These are phyloP conservation scores for Conchocele bisecta DNA, from an alignment of 2,888 invertebrate species.

Conservation along the genomic window DNA sequence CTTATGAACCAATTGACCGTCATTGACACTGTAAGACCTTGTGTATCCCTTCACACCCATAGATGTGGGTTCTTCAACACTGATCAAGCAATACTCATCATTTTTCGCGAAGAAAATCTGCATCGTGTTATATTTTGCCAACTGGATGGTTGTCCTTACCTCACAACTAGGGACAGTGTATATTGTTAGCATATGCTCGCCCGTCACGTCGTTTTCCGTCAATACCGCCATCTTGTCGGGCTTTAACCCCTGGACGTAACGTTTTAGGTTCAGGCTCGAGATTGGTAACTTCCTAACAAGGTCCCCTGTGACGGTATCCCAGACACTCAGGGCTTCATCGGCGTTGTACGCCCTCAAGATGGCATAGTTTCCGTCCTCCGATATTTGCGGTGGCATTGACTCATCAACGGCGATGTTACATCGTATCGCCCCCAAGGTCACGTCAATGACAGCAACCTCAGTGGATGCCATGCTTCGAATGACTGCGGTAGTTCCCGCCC, in stretches of 20 bases:
- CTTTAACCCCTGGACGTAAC: slow-evolving; percentile 41
- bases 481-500: slow-evolving; percentile 45
- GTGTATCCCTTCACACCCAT: slow-evolving; percentile 48
- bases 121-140: slow-evolving; percentile 39
- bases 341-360: slow-evolving; percentile 60
- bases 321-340: slow-evolving; percentile 56
- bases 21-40: slow-evolving; percentile 20
- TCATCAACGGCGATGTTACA: slow-evolving; percentile 51
- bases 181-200: slow-evolving; percentile 23
- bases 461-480: slow-evolving; percentile 52
- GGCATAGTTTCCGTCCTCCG: slow-evolving; percentile 62
- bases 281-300: slow-evolving; percentile 45
- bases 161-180: slow-evolving; percentile 34
- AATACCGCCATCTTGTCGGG: slow-evolving; percentile 48
- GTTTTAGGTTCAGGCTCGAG: slow-evolving; percentile 57
- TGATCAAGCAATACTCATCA: slow-evolving; percentile 44
- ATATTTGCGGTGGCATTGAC: slow-evolving; percentile 55
- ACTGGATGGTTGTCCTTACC: slow-evolving; percentile 12
- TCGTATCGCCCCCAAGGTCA: slow-evolving; percentile 40
- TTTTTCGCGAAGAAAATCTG: slow-evolving; percentile 46
- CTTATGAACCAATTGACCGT: slow-evolving; percentile 16
- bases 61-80: slow-evolving; percentile 41
- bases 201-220: slow-evolving; percentile 26
- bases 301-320: slow-evolving; percentile 54
- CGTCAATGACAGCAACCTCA: slow-evolving; percentile 60